Evolutionary conservation across 2,113 vertebrate species (phyloP).

Genomic region (Hemichromis elongatus): DNA sequence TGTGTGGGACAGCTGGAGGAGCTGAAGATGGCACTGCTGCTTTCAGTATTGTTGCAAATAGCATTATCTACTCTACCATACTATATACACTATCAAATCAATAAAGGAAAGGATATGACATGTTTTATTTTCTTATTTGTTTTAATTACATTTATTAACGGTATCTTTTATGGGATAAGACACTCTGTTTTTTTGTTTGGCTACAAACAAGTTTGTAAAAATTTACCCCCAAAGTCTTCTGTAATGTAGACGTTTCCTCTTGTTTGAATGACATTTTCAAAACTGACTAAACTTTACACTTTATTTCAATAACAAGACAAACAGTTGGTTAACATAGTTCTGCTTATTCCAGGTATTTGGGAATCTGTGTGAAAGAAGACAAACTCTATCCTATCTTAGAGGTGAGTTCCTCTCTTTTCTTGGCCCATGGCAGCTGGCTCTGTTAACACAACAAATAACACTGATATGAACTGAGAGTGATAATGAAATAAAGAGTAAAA

Average conservation of each 20-base stretch:
- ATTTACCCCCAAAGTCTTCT: neutral
- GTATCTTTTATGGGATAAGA: neutral
- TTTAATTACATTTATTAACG: neutral
- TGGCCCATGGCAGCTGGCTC: neutral
- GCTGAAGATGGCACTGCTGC: neutral
- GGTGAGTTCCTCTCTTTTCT: slow-evolving; percentile 63
- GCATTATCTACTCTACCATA: neutral
- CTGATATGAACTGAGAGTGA: neutral
- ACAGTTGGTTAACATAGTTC: neutral
- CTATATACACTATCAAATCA: neutral
- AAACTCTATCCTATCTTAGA: slow-evolving; percentile 86
- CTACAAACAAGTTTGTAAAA: neutral
- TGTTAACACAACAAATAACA: neutral
- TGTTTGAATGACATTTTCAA: neutral
- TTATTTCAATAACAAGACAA: neutral
- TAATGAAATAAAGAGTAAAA: neutral
- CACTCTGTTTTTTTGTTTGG: neutral
- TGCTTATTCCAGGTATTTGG: slow-evolving; percentile 77
- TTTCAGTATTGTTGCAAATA: neutral
- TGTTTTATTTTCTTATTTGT: neutral
- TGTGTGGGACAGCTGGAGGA: too few species aligned
- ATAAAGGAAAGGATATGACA: neutral
- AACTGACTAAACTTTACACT: neutral
- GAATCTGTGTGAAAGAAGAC: slow-evolving; percentile 85
- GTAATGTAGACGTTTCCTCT: neutral